phyloP scores from a whole-genome alignment of 2,888 invertebrate genomes.

The Sinhomidia bicolor region DNA sequence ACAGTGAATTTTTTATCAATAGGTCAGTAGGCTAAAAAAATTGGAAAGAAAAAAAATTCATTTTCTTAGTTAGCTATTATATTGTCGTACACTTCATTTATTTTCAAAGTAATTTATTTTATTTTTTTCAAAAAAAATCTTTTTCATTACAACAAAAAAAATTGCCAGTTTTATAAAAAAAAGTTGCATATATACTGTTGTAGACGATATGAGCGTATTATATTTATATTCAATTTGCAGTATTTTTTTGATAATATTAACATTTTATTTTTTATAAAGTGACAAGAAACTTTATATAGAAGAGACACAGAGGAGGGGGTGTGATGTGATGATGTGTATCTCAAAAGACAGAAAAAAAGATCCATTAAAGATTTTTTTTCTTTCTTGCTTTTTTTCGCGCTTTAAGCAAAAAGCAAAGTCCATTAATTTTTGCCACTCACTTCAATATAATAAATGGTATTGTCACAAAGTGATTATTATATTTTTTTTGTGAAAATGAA shows the following conservation, averaged over 20 bases:
- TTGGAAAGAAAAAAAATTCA: not conserved
- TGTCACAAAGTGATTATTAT: not conserved
- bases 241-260: too few relatives aligned
- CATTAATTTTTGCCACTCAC: conserved; percentile 27
- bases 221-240: too few relatives aligned
- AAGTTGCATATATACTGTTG: too few relatives aligned
- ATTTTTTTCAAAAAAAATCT: too few relatives aligned
- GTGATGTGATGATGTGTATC: not conserved
- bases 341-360: not conserved
- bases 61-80: not conserved
- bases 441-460: not conserved
- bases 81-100: not conserved
- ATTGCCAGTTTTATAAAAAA: too few relatives aligned
- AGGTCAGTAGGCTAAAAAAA: conserved; percentile 44
- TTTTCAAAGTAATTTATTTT: not conserved
- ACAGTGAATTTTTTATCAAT: not conserved
- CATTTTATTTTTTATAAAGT: too few relatives aligned
- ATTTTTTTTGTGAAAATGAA: conserved; percentile 18
- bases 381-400: too few relatives aligned
- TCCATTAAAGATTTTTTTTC: not conserved
- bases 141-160: too few relatives aligned
- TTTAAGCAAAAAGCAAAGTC: conserved; percentile 7
- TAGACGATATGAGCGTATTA: too few relatives aligned
- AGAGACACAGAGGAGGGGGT: too few relatives aligned
- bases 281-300: too few relatives aligned